These are phyloP conservation scores for Onchidella celtica DNA, from an alignment of 2,888 invertebrate genomes.

Conservation along the genomic window DNA sequence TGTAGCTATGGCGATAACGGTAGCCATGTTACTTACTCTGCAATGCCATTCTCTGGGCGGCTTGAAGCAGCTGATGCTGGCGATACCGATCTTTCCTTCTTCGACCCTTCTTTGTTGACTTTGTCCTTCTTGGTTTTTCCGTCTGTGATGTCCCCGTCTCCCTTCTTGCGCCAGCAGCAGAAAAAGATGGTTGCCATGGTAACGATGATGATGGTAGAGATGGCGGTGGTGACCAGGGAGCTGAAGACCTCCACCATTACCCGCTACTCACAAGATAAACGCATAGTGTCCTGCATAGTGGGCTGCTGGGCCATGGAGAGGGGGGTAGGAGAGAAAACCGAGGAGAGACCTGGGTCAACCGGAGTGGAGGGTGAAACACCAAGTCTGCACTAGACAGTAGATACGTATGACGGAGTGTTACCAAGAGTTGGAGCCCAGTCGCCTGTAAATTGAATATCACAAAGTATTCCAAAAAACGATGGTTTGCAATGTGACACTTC, in stretches of 20 bases:
- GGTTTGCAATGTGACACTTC: no score
- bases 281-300: background rate
- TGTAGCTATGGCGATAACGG: no score
- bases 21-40: no score
- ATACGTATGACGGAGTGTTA: no score
- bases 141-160: conserved; percentile 31
- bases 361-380: no score
- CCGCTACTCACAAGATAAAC: conserved; percentile 19
- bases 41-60: conserved; percentile 4
- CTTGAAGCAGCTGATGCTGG: background rate
- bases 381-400: no score
- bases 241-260: conserved; percentile 47
- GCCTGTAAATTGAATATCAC: no score
- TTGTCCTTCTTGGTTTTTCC: background rate
- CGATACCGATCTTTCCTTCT: background rate
- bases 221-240: conserved; percentile 62
- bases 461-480: no score
- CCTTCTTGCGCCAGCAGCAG: conserved; percentile 70
- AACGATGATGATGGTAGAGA: conserved; percentile 65
- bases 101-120: conserved; percentile 1
- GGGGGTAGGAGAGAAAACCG: no score
- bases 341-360: no score
- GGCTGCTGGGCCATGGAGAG: no score
- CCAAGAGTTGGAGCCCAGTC: no score
- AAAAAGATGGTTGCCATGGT: conserved; percentile 71